phyloP scores from a whole-genome alignment of 2,113 vertebrate genomes.

The Rattus norvegicus region GRCr8 NC_086036.1:45479501-45480000 shows the following conservation, averaged over 20 bases:
- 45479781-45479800: background rate
- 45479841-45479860: conserved; percentile 33
- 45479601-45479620: background rate
- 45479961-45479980: background rate
- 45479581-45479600: background rate
- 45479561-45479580: background rate
- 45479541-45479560: background rate
- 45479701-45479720: too few species aligned
- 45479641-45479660: background rate
- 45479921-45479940: background rate
- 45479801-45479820: background rate
- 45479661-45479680: background rate
- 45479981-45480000: background rate
- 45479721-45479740: too few species aligned
- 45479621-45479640: background rate
- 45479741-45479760: too few species aligned
- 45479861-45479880: conserved; percentile 13
- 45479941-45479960: conserved; percentile 36
- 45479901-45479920: conserved; percentile 48
- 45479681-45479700: too few species aligned
- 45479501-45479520: background rate
- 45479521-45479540: background rate
- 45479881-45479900: background rate
- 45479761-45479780: background rate
- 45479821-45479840: background rate